A percentile compares a stretch with the other conserved stretches of the same genome.
Evolutionary conservation across 1,140 invertebrate species (phyloP).

Genomic region (Alviniconcha marisindica): DNA sequence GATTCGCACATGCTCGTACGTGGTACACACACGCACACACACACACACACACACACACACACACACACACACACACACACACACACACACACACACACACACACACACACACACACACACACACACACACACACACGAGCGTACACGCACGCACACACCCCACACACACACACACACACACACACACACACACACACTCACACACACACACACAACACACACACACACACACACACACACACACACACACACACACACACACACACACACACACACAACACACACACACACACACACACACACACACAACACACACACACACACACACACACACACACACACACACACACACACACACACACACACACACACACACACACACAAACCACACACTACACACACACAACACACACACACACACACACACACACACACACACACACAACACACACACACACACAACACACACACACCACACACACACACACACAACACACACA

Average conservation of each 20-base stretch:
- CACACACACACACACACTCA: neutral
- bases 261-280: neutral
- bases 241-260: neutral
- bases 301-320: neutral
- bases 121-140: neutral
- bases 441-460: too few species aligned
- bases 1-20: too few species aligned
- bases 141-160: too few species aligned
- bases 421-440: too few species aligned
- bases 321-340: neutral
- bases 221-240: neutral
- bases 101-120: too few species aligned
- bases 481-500: too few species aligned
- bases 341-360: neutral
- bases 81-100: neutral
- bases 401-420: too few species aligned
- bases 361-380: neutral
- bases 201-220: neutral
- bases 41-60: constrained; percentile 10
- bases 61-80: neutral
- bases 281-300: too few species aligned
- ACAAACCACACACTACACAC: neutral
- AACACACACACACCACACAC: too few species aligned
- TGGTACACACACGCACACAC: too few species aligned
- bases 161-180: neutral